Conservation (phyloP, 2,113 vertebrate species). For the Laterallus jamaicensis region DNA sequence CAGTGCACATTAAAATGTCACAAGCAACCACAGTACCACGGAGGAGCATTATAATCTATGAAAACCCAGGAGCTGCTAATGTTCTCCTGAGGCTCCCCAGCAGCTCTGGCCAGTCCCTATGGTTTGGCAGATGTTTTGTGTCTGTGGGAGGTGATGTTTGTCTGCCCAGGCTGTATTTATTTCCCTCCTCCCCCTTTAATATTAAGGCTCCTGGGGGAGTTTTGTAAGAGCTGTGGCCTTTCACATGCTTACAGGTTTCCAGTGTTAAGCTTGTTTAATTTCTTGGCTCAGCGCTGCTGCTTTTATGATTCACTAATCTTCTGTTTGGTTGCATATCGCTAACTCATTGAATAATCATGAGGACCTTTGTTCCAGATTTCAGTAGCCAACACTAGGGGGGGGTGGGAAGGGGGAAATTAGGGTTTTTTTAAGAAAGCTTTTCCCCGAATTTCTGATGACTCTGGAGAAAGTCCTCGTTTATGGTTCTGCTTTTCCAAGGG, state of each 20-base stretch:
- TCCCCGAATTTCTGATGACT: neutral
- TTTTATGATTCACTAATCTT: conserved; percentile 38
- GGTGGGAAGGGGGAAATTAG: neutral
- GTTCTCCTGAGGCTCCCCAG: neutral
- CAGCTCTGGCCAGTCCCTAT: neutral
- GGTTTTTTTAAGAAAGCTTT: neutral
- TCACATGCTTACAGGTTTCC: conserved; percentile 69
- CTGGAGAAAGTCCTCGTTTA: neutral
- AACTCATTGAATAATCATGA: conserved; percentile 40
- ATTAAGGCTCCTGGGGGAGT: conserved; percentile 13
- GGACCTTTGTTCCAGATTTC: conserved; percentile 64
- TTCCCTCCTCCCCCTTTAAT: neutral
- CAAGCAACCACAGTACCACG: accelerated
- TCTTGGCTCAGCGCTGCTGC: neutral
- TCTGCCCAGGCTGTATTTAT: neutral
- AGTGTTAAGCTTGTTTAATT: conserved; percentile 41
- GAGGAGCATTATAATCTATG: accelerated
- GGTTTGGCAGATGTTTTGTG: neutral
- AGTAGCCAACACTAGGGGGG: neutral
- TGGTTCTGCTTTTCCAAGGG: neutral
- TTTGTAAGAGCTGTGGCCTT: conserved; percentile 70
- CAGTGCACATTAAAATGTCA: neutral
- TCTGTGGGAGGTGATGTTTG: neutral
- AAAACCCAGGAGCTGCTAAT: neutral
- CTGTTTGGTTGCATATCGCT: conserved; percentile 7